Percentiles rank a stretch among this genome's conserved stretches.
Evolutionary conservation across 1,140 invertebrate species (phyloP).

Genomic region (Copidosoma floridanum): DNA sequence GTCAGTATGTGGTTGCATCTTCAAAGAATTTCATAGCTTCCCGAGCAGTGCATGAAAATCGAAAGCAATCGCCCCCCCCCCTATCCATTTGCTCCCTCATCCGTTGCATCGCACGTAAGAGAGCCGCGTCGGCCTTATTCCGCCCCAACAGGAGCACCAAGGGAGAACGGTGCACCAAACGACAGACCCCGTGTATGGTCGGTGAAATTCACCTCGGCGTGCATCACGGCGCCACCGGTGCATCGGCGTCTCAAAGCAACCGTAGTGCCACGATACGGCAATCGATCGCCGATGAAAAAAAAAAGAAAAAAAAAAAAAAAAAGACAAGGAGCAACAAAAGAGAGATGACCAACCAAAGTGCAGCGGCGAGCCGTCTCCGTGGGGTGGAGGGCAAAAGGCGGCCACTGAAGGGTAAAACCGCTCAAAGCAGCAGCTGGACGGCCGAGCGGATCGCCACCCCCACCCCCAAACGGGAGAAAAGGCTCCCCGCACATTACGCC

Average conservation of each 20-base stretch:
- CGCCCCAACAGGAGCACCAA: too few species aligned
- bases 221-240: slow-evolving; percentile 10
- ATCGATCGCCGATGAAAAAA: slow-evolving; percentile 14
- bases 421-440: slow-evolving; percentile 54
- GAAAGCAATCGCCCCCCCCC: neutral
- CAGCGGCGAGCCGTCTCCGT: slow-evolving; percentile 30
- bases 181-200: neutral
- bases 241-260: slow-evolving; percentile 6
- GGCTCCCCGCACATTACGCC: neutral
- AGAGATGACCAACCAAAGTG: slow-evolving; percentile 34
- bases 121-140: too few species aligned
- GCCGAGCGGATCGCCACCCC: too few species aligned
- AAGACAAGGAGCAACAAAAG: neutral
- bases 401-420: slow-evolving; percentile 55
- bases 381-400: slow-evolving; percentile 40
- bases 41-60: slow-evolving; percentile 25
- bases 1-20: too few species aligned
- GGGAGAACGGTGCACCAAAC: neutral
- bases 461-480: slow-evolving; percentile 35
- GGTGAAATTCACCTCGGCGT: slow-evolving; percentile 23
- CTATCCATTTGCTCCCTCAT: slow-evolving; percentile 3
- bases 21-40: slow-evolving; percentile 21
- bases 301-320: neutral
- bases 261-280: neutral
- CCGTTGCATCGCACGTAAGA: slow-evolving; percentile 6